These are phyloP conservation scores for Luperina testacea DNA, from an alignment of 2,888 invertebrate genomes.

Conservation along the genomic window DNA sequence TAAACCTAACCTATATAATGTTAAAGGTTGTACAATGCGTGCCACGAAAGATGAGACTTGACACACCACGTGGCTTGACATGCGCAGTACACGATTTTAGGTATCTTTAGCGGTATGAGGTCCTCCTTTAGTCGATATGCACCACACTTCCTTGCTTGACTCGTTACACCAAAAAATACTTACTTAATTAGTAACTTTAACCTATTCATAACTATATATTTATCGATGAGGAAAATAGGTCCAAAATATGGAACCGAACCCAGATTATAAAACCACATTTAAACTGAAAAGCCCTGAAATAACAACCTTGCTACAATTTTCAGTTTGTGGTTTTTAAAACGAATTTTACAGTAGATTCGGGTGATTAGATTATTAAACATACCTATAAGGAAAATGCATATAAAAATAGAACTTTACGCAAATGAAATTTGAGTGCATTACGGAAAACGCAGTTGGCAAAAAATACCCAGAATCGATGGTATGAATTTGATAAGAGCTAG, in stretches of 20 bases:
- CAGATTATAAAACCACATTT: constrained; percentile 22
- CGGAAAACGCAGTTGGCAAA: background rate
- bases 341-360: background rate
- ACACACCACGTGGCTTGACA: too few relatives aligned
- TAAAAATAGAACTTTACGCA: constrained; percentile 1
- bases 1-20: too few relatives aligned
- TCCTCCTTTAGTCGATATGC: constrained; percentile 3
- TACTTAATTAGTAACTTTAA: constrained; percentile 1
- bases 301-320: background rate
- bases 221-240: constrained; percentile 34
- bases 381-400: background rate
- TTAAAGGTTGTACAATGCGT: too few relatives aligned
- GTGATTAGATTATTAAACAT: background rate
- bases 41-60: too few relatives aligned
- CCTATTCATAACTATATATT: constrained; percentile 5
- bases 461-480: background rate
- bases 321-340: background rate
- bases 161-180: background rate
- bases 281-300: constrained; percentile 1
- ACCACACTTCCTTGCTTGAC: constrained; percentile 30
- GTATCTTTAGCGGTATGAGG: too few relatives aligned
- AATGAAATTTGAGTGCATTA: background rate
- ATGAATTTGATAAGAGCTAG: constrained; percentile 33
- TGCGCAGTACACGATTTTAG: too few relatives aligned
- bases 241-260: background rate